These are phyloP conservation scores for Drosophila tanythrix DNA, from an alignment of 2,888 invertebrate species.

Conservation along the genomic window DNA sequence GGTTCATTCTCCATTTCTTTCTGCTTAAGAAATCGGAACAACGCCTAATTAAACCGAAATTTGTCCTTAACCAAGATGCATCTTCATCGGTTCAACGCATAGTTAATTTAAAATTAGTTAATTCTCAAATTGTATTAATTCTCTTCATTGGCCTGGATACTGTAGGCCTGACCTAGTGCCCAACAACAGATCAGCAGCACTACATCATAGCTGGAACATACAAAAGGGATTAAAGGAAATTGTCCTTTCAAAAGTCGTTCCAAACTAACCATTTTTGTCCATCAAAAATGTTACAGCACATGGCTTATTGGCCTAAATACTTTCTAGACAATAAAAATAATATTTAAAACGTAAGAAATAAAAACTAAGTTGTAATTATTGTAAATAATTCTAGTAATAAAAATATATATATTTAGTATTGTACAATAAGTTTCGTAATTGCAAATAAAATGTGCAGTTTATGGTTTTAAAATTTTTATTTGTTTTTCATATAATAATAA, in stretches of 20 bases:
- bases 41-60: neutral
- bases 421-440: neutral
- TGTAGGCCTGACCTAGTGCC: no score
- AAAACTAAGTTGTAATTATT: neutral
- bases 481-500: constrained; percentile 43
- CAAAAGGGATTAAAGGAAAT: rapidly evolving
- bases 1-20: neutral
- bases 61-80: neutral
- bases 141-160: neutral
- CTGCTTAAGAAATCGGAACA: no score
- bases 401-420: neutral
- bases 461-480: constrained; percentile 48
- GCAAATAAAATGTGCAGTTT: neutral
- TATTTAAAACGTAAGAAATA: neutral
- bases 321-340: neutral
- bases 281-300: neutral
- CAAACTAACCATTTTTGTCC: no score
- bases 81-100: neutral
- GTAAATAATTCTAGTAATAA: neutral
- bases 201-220: neutral
- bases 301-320: neutral
- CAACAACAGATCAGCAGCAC: neutral
- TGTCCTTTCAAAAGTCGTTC: neutral
- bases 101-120: neutral
- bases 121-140: neutral